Evolutionary conservation across 2,113 vertebrate genomes (phyloP).

Genomic region (Turdus rufiventris): DNA sequence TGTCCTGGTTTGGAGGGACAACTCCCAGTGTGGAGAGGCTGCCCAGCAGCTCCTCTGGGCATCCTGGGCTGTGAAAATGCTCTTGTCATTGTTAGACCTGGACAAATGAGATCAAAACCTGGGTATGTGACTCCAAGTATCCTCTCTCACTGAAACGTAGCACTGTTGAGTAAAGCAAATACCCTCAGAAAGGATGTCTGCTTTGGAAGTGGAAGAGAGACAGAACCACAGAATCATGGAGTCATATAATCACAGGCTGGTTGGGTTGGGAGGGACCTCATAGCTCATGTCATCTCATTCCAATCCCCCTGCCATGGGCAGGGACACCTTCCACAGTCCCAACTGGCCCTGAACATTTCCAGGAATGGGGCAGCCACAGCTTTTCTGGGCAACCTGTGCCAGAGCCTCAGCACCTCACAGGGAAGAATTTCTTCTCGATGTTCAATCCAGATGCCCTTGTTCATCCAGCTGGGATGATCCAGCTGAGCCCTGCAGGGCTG

Average conservation of each 20-base stretch:
- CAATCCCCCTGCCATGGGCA: background rate
- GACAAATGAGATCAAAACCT: background rate
- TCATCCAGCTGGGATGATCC: background rate
- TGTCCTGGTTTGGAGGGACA: background rate
- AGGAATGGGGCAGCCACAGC: background rate
- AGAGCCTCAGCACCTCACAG: background rate
- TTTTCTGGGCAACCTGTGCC: background rate
- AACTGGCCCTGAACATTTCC: background rate
- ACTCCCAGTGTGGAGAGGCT: background rate
- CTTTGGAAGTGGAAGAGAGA: background rate
- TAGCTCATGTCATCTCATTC: background rate
- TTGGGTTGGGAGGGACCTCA: background rate
- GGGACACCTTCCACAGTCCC: background rate
- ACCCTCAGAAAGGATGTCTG: background rate
- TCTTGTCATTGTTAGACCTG: background rate
- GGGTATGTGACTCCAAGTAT: background rate
- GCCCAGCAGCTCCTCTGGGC: background rate
- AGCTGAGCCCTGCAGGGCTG: background rate
- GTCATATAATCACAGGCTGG: background rate
- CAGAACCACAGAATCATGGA: background rate
- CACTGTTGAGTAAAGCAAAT: background rate
- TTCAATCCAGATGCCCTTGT: background rate
- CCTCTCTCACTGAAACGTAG: background rate
- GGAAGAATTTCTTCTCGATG: background rate
- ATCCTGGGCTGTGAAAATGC: background rate